These are phyloP conservation scores for Calcarius lapponicus DNA, from an alignment of 2,797 vertebrate genomes.

Conservation along the genomic window DNA sequence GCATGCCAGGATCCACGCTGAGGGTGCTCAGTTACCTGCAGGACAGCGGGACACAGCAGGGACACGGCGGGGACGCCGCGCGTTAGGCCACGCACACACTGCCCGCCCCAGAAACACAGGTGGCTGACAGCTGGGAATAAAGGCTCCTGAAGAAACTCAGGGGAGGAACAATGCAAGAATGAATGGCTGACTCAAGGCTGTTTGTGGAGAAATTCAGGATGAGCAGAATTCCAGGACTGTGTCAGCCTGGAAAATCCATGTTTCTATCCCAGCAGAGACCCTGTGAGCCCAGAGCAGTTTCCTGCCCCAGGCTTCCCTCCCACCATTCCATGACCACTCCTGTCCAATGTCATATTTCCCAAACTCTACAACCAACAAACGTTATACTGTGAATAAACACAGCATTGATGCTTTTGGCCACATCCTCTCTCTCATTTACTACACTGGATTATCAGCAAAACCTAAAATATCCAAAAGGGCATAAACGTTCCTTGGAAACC, in stretches of 20 bases:
- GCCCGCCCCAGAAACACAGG: accelerated
- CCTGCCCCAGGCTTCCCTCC: neutral
- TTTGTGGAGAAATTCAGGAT: neutral
- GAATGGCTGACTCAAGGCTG: neutral
- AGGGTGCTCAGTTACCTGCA: conserved; percentile 74
- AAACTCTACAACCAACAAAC: neutral
- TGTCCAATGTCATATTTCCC: neutral
- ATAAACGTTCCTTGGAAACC: neutral
- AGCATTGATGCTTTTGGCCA: neutral
- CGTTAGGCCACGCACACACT: neutral
- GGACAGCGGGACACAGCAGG: neutral
- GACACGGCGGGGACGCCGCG: neutral
- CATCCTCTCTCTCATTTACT: neutral
- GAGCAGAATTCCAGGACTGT: neutral
- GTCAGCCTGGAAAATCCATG: neutral
- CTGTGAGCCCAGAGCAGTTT: neutral
- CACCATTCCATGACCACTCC: neutral
- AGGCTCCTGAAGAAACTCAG: neutral
- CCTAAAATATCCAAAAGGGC: neutral
- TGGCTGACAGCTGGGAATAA: neutral
- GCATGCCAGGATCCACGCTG: conserved; percentile 68
- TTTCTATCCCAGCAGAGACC: neutral
- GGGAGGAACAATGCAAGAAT: neutral
- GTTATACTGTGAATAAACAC: neutral
- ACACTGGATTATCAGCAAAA: neutral